Conservation (phyloP, 2,888 invertebrate genomes). For the Neoaliturus tenellus region DNA sequence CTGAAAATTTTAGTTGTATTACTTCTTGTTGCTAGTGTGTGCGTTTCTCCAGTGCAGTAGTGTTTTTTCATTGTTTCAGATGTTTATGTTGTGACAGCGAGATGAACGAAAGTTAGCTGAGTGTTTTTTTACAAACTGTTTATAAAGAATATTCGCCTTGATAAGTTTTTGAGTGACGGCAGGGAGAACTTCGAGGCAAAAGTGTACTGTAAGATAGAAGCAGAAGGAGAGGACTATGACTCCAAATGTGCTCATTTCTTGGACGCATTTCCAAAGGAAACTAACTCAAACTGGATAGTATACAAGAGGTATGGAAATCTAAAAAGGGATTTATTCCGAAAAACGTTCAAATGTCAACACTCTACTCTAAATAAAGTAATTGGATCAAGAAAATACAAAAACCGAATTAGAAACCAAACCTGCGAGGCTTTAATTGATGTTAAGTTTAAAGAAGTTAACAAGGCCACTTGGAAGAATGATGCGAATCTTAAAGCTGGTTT, state of each 20-base stretch:
- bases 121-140: too few species aligned
- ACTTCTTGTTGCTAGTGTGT: too few species aligned
- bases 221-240: constrained; percentile 2
- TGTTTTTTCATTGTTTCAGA: too few species aligned
- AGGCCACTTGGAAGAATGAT: constrained; percentile 4
- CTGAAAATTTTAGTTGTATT: too few species aligned
- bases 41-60: too few species aligned
- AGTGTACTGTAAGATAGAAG: constrained; percentile 28
- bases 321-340: constrained; percentile 1
- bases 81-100: too few species aligned
- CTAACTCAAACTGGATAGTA: not conserved
- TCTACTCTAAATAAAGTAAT: constrained; percentile 10
- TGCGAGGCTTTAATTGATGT: constrained; percentile 17
- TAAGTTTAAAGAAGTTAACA: constrained; percentile 42
- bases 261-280: not conserved
- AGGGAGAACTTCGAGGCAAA: not conserved
- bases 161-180: too few species aligned
- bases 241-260: not conserved
- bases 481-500: not conserved
- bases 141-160: too few species aligned
- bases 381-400: not conserved
- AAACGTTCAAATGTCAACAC: not conserved
- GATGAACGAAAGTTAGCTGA: too few species aligned
- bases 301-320: not conserved
- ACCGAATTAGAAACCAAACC: not conserved